Evolutionary conservation across 1,140 invertebrate genomes (phyloP).

Genomic region (Ooceraea biroi): DNA sequence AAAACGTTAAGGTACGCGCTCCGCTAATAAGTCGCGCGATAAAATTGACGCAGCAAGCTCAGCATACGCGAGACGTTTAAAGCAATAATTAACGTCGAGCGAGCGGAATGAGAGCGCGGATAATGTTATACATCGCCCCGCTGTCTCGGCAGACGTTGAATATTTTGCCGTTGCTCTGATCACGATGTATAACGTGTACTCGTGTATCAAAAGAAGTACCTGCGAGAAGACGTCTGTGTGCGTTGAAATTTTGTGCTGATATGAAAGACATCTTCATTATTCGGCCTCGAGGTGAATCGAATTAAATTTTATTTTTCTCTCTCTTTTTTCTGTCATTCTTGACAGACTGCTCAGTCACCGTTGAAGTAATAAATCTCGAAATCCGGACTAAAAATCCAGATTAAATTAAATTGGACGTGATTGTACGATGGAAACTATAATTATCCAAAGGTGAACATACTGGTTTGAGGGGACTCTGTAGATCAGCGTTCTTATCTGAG

Average conservation of each 20-base stretch:
- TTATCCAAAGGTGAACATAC: neutral
- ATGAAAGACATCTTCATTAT: neutral
- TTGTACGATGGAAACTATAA: neutral
- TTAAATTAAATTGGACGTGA: neutral
- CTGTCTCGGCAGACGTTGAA: conserved; percentile 24
- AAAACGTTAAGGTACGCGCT: conserved; percentile 48
- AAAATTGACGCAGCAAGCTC: conserved; percentile 38
- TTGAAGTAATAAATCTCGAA: neutral
- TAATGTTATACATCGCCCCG: neutral
- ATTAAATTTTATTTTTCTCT: neutral
- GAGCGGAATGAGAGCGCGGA: conserved; percentile 16
- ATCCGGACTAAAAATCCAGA: neutral
- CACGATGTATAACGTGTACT: neutral
- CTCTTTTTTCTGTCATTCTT: no score
- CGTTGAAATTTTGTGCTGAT: neutral
- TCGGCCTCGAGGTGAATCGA: neutral
- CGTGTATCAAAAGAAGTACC: neutral
- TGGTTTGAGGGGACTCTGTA: neutral
- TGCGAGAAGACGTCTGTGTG: neutral
- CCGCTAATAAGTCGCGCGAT: conserved; percentile 50
- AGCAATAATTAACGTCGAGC: conserved; percentile 36
- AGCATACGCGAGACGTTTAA: conserved; percentile 7
- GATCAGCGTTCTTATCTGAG: neutral
- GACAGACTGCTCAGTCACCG: no score
- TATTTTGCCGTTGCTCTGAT: neutral